Evolutionary conservation across 2,797 vertebrate species (phyloP), one percentile per base, ranked within the genome.

Genomic region (Australoheros facetus): DNA sequence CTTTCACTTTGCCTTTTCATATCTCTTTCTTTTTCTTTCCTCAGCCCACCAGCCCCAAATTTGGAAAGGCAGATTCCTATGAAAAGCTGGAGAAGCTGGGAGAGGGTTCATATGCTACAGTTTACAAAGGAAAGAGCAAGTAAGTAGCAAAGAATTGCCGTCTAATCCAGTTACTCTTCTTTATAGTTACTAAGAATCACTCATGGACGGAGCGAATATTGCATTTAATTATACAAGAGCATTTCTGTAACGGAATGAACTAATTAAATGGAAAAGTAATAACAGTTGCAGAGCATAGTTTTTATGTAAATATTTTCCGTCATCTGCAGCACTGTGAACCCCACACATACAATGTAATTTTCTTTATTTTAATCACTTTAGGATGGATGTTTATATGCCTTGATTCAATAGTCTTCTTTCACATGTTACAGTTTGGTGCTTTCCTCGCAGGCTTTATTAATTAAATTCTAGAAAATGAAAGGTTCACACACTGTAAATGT

Each of bases 101-200:
- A 75, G 98, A 99, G 90, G 98, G 98, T 8, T 99, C 98, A 62
- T 99, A 99, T 75, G 98, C 98, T 73, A 99, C 98, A 13, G 98
- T 99, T 48, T 99, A 98, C 95, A 99, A 99, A 95, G 98, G 98
- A 77, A 99, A 99, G 94, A 99, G 98, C 98, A 99, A 98, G 98
- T 99, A 94, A 97, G 98, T 96, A 56, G 3, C 14, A 21, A 57
- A 3, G 2, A 51, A n/a, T 81, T 60, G n/a, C 11, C 73, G 14
- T 16, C 30, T 80, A 32, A 59, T 71, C 64, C 64, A 45, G 26
- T 75, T 57, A 32, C n/a, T 84, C 30, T 26, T 30, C 59, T 81
- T 73, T 51, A 62, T 16, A 58, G 30, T 73, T 85, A 10, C 62
- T 0, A 30, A 26, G 19, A 69, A 26, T 51, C 66, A 72, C 60